These are phyloP conservation scores for Sciaenops ocellatus DNA, from an alignment of 2,797 vertebrate species.

Conservation along the genomic window DNA sequence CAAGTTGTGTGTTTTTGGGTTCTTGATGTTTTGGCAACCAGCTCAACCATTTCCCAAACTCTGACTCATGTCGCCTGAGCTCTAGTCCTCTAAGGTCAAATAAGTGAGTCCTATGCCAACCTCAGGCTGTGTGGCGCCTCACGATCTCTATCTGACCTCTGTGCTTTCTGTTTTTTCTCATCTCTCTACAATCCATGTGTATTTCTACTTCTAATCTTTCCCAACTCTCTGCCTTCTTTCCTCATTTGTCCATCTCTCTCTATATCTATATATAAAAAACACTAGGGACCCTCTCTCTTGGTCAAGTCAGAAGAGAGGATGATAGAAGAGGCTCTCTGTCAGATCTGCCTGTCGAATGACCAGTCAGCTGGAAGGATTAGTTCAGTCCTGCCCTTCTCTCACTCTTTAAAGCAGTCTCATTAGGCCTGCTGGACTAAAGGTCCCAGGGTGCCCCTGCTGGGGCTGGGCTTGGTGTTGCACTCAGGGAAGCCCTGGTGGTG, in stretches of 20 bases:
- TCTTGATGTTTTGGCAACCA: slow-evolving; percentile 31
- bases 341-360: slow-evolving; percentile 54
- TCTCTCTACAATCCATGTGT: slow-evolving; percentile 16
- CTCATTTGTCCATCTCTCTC: slow-evolving; percentile 34
- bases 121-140: slow-evolving; percentile 63
- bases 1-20: slow-evolving; percentile 39
- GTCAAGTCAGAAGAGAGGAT: slow-evolving; percentile 35
- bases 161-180: slow-evolving; percentile 28
- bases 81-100: slow-evolving; percentile 74
- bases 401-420: slow-evolving; percentile 50
- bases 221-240: background rate
- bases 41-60: slow-evolving; percentile 41
- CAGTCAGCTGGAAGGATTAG: slow-evolving; percentile 68
- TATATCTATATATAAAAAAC: slow-evolving; percentile 9
- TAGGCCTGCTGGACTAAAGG: slow-evolving; percentile 31
- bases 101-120: slow-evolving; percentile 60
- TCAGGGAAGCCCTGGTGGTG: background rate
- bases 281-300: slow-evolving; percentile 43
- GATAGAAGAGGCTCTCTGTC: slow-evolving; percentile 63
- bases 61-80: slow-evolving; percentile 66
- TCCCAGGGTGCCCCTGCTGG: slow-evolving; percentile 25
- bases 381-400: slow-evolving; percentile 49
- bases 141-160: slow-evolving; percentile 64
- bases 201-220: slow-evolving; percentile 31
- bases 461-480: slow-evolving; percentile 1